Base-by-base conservation (phyloP, 2,797 vertebrate species). In the Ceyx erithaca region DNA sequence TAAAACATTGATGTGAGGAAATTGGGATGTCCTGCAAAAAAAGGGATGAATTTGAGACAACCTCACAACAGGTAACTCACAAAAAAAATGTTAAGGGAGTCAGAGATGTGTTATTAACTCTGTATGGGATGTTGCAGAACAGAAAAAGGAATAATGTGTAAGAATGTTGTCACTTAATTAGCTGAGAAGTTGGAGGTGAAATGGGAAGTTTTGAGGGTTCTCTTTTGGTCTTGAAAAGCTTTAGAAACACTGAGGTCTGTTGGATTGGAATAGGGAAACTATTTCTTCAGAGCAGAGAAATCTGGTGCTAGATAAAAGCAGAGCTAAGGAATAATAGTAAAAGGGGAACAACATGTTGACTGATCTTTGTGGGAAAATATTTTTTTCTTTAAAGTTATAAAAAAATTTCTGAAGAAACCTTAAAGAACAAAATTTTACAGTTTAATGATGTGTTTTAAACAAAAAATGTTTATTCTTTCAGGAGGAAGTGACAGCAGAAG, bases 401-500 rank as follows among this genome's bases (percentile, higher is more conserved):
- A 58, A 59, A 28, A 78, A 35, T 5, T 14, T 4, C 25, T 62
- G 22, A 51, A 23, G 26, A 12, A 4, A 1, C 41, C 4, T 41
- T 59, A 51, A 35, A 35, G 35, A 35, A 63, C 12, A 9, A 48
- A 61, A 76, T 16, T 68, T 81, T 40, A 49, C 14, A 23, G 10
- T 54, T 46, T 73, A 28, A n/a, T n/a, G 4, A 10, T 48, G 7
- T 28, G 5, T 80, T 61, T 77, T 59, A 70, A 90, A 46, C 2
- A 2, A 73, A 37, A 59, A 66, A 58, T 51, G 2, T 94, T 2
- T 95, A 19, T 45, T 86, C 48, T 94, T 95, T 85, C 93, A 99
- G 99, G 99, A 99, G 96, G 99, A 99, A 95, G 97, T 98, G 82
- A 96, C 98, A 93, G 97, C 97, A 55, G 99, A 99, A 92, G 99